Base-by-base conservation (phyloP, 2,797 vertebrate species). In the Siniperca scherzeri region DNA sequence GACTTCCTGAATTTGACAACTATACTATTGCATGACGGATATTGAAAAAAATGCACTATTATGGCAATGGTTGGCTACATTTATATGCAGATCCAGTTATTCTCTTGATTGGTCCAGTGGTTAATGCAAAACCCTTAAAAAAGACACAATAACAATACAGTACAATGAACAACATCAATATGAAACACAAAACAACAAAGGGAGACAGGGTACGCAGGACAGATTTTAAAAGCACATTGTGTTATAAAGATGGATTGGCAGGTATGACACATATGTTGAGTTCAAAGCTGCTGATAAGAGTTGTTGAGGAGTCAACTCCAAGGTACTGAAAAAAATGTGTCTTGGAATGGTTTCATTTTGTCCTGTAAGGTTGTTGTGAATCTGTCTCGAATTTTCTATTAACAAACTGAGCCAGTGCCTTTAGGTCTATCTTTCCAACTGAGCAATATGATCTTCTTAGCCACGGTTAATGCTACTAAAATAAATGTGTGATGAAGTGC, bases 61-160 rank as follows among this genome's bases (percentile, higher is more conserved):
- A 52, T 44, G 7, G 10, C n/a, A 59, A 19, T 40, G n/a, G 16
- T 25, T 27, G 16, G 30, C 30, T 56, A 30, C 16, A 72, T 57
- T 21, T 70, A 22, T 48, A 40, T 30, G 7, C 21, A 65, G 33
- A 66, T 44, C 36, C 10, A 38, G 2, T 44, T 64, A 42, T 79
- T 48, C 6, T 59, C 3, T 21, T 27, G 17, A 62, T 11, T 56
- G 33, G 36, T 50, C 33, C 4, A 0, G 9, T 21, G 25, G 5
- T 78, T 57, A 11, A 44, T 25, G 4, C 2, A 50, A 38, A 40
- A 42, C 7, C 53, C 30, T 46, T 10, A 44, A 46, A 11, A 7
- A 53, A 70, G 59, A 70, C 33, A 42, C 14, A 56, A 40, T 27
- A 14, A 77, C 11, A 61, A 75, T 48, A 70, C 66, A 57, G 21